Evolutionary conservation across 2,888 invertebrate genomes (phyloP).

Genomic region (Omphaloscelis lunosa): DNA sequence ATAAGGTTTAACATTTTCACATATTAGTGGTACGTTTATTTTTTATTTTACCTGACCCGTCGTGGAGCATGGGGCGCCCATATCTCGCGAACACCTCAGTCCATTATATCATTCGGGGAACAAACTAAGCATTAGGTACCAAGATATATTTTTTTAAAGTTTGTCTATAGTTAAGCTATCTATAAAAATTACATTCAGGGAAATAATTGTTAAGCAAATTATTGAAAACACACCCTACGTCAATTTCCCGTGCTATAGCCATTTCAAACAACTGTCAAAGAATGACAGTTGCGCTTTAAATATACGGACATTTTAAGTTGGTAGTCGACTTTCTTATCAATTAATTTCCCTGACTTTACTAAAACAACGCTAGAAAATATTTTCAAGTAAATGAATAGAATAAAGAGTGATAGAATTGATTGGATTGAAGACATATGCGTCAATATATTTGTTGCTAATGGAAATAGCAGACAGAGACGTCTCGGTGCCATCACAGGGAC

Average conservation of each 20-base stretch:
- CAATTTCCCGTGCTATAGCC: not conserved
- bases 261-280: not conserved
- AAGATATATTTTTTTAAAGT: too few species aligned
- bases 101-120: not conserved
- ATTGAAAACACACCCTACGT: too few species aligned
- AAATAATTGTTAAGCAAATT: not conserved
- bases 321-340: not conserved
- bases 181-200: too few species aligned
- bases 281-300: too few species aligned
- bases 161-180: not conserved
- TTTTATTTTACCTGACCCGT: not conserved
- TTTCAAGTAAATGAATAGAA: constrained; percentile 2
- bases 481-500: constrained; percentile 57
- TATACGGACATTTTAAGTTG: not conserved
- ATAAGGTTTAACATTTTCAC: constrained; percentile 13
- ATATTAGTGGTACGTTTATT: constrained; percentile 2
- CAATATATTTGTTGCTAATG: constrained; percentile 38
- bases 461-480: constrained; percentile 37
- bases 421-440: constrained; percentile 5
- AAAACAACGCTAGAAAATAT: not conserved
- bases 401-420: constrained; percentile 18
- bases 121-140: not conserved
- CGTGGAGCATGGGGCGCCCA: too few species aligned
- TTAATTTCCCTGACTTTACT: not conserved
- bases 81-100: not conserved